These are phyloP conservation scores for Xiphorhynchus erythropygius DNA, from an alignment of 2,797 vertebrate genomes.

Conservation along the genomic window DNA sequence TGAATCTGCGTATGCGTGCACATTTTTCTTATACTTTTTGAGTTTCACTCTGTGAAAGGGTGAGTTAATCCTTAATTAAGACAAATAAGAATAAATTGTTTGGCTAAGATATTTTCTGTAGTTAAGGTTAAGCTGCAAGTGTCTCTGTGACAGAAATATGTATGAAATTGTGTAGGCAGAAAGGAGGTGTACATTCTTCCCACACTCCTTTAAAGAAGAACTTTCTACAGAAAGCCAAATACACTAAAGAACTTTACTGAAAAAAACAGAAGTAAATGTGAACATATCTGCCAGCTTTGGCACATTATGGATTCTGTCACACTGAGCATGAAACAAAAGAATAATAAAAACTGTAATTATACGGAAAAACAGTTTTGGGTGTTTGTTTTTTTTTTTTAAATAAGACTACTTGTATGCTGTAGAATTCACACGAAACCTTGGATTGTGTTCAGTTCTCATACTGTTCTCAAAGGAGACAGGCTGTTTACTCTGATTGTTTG, in stretches of 20 bases:
- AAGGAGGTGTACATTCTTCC: background rate
- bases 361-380: background rate
- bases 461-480: background rate
- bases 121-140: background rate
- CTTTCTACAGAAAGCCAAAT: background rate
- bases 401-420: background rate
- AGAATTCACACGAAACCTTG: background rate
- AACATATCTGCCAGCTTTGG: rapidly evolving
- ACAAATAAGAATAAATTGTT: background rate
- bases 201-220: rapidly evolving
- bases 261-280: background rate
- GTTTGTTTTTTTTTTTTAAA: background rate
- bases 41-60: background rate
- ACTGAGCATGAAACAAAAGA: background rate
- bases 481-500: background rate
- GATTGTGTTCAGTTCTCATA: background rate
- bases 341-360: background rate
- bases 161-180: background rate
- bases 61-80: background rate
- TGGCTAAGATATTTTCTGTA: background rate
- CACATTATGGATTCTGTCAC: background rate
- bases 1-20: background rate
- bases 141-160: background rate
- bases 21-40: background rate
- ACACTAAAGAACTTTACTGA: background rate